Base-by-base conservation (phyloP, 1,140 invertebrate genomes). In the Agraylea sexmaculata region DNA sequence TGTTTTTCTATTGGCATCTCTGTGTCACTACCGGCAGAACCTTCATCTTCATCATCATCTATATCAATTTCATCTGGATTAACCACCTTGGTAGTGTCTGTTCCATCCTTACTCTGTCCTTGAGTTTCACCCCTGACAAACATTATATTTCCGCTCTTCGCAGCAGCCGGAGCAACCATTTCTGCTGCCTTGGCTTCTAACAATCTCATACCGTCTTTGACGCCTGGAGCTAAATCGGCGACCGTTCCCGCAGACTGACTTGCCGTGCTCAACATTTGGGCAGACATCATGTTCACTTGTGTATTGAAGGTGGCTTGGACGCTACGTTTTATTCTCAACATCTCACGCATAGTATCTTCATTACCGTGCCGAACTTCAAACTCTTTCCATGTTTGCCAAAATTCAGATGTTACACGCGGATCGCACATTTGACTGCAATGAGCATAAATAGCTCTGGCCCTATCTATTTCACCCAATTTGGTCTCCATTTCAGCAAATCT, bases 341-440 rank as follows among this genome's bases (percentile, higher is more conserved):
- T 98, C 71, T 99, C 96, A 34, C 93, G 71, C 76, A 99, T 92
- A 0, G 95, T 99, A 53, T 99, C 96, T 64, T 99, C 94, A 69
- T 99, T 99, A n/a, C 96, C 96, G 69, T 99, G 94, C 32, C 87
- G 78, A 23, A 96, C 87, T 74, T 99, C 96, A 72, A 99, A 99
- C 52, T 98, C 91, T 67, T 96, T 97, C 96, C 96, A 99, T 5
- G 87, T 87, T 58, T 92, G 83, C 96, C 96, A 99, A 58, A 99
- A 99, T 22, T 86, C 79, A 4, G 76, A 74, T 6, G 93, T 90
- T 2, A 91, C 85, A 52, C 94, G 76, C 4, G 96, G 96, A 75
- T 99, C 96, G 68, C 93, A 98, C 53, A 99, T 95, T 74, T 99
- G 94, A 52, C 91, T 93, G 57, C 92, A 97, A 64, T 99, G 93